Conservation (phyloP, 1,140 invertebrate species). For the Zaprionus ghesquierei region DNA sequence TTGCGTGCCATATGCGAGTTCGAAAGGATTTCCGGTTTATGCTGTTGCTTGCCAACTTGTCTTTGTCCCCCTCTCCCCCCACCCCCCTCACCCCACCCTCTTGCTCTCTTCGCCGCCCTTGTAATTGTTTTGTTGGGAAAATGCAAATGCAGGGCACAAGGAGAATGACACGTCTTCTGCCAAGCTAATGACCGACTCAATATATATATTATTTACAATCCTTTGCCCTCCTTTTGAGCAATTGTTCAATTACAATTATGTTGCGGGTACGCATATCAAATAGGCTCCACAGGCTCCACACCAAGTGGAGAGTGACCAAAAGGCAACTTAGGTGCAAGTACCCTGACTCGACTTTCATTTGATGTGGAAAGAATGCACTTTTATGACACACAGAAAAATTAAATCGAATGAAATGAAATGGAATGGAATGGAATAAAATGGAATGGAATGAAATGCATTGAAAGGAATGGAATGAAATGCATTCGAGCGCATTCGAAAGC, state of each 20-base stretch:
- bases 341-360: no score
- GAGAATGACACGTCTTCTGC: constrained; percentile 39
- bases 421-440: not conserved
- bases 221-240: not conserved
- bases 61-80: not conserved
- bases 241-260: not conserved
- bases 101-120: constrained; percentile 18
- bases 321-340: no score
- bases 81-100: not conserved
- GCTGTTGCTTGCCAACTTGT: constrained; percentile 51
- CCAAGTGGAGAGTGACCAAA: not conserved
- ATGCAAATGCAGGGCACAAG: constrained; percentile 62
- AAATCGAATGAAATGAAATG: not conserved
- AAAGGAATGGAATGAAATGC: not conserved
- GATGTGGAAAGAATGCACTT: no score
- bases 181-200: constrained; percentile 65
- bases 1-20: constrained; percentile 80
- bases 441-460: not conserved
- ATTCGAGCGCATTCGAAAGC: not conserved
- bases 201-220: constrained; percentile 66
- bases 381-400: no score
- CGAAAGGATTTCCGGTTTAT: constrained; percentile 78
- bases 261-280: not conserved
- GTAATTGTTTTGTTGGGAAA: constrained; percentile 73
- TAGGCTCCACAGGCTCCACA: not conserved